These are phyloP conservation scores for Heliconius ethilla DNA, from an alignment of 2,888 invertebrate species.

Conservation along the genomic window DNA sequence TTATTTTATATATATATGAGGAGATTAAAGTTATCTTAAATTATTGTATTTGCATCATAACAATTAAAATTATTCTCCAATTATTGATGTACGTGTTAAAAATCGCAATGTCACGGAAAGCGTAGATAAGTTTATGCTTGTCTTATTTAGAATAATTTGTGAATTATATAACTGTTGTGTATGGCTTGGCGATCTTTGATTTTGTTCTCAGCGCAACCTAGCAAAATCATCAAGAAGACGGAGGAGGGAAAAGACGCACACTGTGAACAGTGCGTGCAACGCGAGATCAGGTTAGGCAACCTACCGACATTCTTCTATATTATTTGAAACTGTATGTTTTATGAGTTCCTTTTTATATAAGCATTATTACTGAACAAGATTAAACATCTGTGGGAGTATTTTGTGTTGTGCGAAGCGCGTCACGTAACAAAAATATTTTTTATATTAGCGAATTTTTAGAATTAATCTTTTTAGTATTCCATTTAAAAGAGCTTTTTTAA, in stretches of 20 bases:
- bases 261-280: slow-evolving; percentile 66
- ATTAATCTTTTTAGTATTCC: slow-evolving; percentile 27
- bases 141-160: slow-evolving; percentile 23
- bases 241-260: slow-evolving; percentile 53
- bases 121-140: slow-evolving; percentile 21
- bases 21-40: neutral
- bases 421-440: slow-evolving; percentile 26
- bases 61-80: neutral
- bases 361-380: slow-evolving; percentile 1
- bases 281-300: slow-evolving; percentile 66
- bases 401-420: slow-evolving; percentile 37
- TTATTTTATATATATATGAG: neutral
- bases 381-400: slow-evolving; percentile 10
- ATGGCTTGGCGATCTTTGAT: slow-evolving; percentile 73
- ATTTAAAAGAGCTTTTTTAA: slow-evolving; percentile 13
- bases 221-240: slow-evolving; percentile 61
- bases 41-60: neutral
- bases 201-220: slow-evolving; percentile 75
- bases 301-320: slow-evolving; percentile 33
- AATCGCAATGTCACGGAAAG: slow-evolving; percentile 17
- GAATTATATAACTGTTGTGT: slow-evolving; percentile 47
- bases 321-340: slow-evolving; percentile 32
- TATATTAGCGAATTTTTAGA: slow-evolving; percentile 38
- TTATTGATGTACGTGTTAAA: neutral
- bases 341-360: neutral